Base-by-base conservation (phyloP, 2,888 invertebrate genomes). In the Cataglyphis altisquamis region DNA sequence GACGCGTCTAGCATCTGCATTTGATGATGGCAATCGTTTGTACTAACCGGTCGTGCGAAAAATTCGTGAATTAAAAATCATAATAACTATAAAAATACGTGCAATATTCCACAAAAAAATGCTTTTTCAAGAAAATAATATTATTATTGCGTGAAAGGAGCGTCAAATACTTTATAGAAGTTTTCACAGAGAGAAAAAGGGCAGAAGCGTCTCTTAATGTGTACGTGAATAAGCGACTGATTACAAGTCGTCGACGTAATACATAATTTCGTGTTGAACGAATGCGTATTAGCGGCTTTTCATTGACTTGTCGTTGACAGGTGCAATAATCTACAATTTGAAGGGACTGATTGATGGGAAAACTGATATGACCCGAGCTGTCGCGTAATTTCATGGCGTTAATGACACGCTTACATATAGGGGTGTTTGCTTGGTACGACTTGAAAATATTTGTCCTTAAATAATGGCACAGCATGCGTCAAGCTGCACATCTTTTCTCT, bases 371-470 rank as follows among this genome's bases (percentile, higher is more conserved):
- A 78, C 57, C 45, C 68, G 80, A 75, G 73, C 80, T 72, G 84
- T 89, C 83, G 73, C 84, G 89, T 91, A 90, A 88, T 91, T 91
- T 90, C 75, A 85, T 87, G 85, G 84, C 88, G 83, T 88, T 92
- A 93, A 93, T 92, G 84, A 92, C 88, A 92, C 85, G 84, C 80
- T 87, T 80, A 84, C 84, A 55, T 85, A 78, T 55, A 41, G 84
- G 85, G 85, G 88, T 90, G 88, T 84, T 73, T 70, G 77, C 81
- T 72, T 62, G 72, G 32, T 39, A 67, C 68, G 84, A 84, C 85
- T 87, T 86, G 78, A 84, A 88, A 86, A 86, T 82, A 86, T 81
- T 86, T 88, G 85, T 87, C 84, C 88, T 89, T 82, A 81, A 84
- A 84, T 89, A 90, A 90, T 89, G 86, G 90, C 87, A 87, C 84